Percentiles rank a stretch among this genome's conserved stretches.
These are phyloP conservation scores for Panurus biarmicus DNA, from an alignment of 2,113 vertebrate genomes.

Conservation along the genomic window DNA sequence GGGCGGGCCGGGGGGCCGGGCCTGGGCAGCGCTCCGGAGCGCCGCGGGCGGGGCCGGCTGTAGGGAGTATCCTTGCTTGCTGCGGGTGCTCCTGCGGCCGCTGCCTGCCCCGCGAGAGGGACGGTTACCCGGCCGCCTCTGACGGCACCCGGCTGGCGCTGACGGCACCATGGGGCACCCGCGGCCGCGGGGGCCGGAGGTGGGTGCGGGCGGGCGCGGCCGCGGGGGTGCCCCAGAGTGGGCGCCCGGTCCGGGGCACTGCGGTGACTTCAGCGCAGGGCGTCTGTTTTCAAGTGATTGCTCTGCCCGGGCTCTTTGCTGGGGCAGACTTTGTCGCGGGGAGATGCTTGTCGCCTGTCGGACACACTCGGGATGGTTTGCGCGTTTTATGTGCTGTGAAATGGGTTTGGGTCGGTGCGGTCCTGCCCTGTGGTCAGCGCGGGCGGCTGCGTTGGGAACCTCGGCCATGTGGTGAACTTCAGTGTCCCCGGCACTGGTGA, in stretches of 20 bases:
- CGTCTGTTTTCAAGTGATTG: background rate
- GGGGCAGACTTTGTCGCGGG: background rate
- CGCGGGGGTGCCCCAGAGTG: background rate
- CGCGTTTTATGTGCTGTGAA: rapidly evolving
- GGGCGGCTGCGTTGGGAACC: rapidly evolving
- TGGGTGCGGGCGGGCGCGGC: conserved; percentile 34
- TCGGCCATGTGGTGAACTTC: background rate
- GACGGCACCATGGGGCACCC: conserved; percentile 35
- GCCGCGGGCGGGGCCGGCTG: background rate
- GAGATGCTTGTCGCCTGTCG: background rate
- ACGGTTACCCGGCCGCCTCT: background rate
- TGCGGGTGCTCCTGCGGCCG: background rate
- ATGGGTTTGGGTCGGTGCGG: background rate
- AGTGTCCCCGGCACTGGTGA: rapidly evolving
- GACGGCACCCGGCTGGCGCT: background rate
- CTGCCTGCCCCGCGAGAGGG: background rate
- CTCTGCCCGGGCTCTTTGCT: background rate
- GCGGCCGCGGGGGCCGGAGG: conserved; percentile 56
- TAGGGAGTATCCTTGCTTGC: background rate
- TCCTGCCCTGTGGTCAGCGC: background rate
- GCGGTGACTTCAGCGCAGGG: rapidly evolving
- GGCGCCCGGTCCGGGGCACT: background rate
- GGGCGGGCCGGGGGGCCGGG: background rate
- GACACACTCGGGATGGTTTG: background rate
- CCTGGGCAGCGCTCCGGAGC: background rate